Percentiles rank a stretch among this genome's conserved stretches.
phyloP scores from a whole-genome alignment of 2,888 invertebrate species.

The Apomyelois bistriatella region DNA sequence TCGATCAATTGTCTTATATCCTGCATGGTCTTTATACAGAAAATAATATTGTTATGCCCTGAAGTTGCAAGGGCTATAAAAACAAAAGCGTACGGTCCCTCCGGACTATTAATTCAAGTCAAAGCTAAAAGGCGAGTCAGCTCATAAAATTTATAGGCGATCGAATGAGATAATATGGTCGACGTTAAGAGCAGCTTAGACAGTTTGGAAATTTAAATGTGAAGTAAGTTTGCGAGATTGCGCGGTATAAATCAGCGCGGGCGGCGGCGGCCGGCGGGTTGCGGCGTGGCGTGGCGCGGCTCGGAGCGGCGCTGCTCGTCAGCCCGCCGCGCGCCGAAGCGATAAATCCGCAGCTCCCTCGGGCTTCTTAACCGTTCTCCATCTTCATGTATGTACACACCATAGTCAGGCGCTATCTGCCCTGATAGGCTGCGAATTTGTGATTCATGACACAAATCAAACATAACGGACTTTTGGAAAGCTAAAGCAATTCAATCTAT shows the following conservation, averaged over 20 bases:
- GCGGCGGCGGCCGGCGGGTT: slow-evolving; percentile 35
- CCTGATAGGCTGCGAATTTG: not conserved
- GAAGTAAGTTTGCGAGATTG: slow-evolving; percentile 81
- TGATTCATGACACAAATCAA: slow-evolving; percentile 11
- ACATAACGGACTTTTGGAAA: not conserved
- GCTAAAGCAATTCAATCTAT: not conserved
- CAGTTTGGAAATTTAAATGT: slow-evolving; percentile 80
- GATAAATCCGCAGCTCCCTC: slow-evolving; percentile 75
- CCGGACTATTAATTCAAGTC: slow-evolving; percentile 67
- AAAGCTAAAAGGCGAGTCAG: slow-evolving; percentile 69
- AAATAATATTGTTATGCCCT: slow-evolving; percentile 21
- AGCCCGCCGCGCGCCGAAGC: slow-evolving; percentile 55
- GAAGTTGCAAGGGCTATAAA: slow-evolving; percentile 36
- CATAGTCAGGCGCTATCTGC: slow-evolving; percentile 22
- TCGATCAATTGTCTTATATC: slow-evolving; percentile 18
- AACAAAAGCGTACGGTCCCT: slow-evolving; percentile 54
- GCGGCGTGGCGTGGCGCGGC: slow-evolving; percentile 27
- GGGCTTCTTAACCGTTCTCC: slow-evolving; percentile 69
- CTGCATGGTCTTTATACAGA: slow-evolving; percentile 16
- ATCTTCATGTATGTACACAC: slow-evolving; percentile 58
- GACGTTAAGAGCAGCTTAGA: slow-evolving; percentile 79
- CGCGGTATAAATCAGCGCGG: slow-evolving; percentile 75
- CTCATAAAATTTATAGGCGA: slow-evolving; percentile 80
- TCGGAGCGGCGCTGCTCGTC: slow-evolving; percentile 48
- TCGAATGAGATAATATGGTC: slow-evolving; percentile 80